Conservation (phyloP, 2,113 vertebrate genomes). For the Sylvietta virens region DNA sequence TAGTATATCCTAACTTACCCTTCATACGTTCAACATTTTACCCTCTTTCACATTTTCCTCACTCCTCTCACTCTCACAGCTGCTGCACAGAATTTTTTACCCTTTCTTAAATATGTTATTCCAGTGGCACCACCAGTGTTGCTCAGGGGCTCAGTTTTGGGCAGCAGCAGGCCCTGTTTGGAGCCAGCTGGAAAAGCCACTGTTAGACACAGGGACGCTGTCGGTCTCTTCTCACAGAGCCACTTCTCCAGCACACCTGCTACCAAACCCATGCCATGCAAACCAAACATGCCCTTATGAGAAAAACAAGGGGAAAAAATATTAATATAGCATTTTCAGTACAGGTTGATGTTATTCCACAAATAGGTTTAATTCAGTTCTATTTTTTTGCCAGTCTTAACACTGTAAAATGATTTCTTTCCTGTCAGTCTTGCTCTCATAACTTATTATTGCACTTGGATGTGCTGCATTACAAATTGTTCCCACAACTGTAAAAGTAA, state of each 20-base stretch:
- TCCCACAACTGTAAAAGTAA: neutral
- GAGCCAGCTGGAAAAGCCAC: neutral
- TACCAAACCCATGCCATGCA: rapidly evolving
- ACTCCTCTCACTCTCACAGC: neutral
- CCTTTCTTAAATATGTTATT: neutral
- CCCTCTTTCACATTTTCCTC: neutral
- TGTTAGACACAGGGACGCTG: no score
- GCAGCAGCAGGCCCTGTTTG: neutral
- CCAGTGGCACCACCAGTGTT: rapidly evolving
- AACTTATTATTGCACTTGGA: constrained; percentile 8
- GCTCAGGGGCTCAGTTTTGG: neutral
- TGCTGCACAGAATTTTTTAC: neutral
- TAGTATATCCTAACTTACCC: neutral
- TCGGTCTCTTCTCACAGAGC: neutral
- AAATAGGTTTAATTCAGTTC: neutral
- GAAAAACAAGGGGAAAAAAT: neutral
- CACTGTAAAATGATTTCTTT: neutral
- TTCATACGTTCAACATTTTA: neutral
- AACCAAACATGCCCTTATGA: neutral
- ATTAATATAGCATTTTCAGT: neutral
- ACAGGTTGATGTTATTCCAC: neutral
- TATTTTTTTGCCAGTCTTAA: neutral
- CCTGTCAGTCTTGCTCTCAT: constrained; percentile 1
- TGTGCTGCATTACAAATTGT: neutral
- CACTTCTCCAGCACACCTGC: neutral